Conservation (phyloP, 2,888 invertebrate species). For the Fissipunctia ypsillon region DNA sequence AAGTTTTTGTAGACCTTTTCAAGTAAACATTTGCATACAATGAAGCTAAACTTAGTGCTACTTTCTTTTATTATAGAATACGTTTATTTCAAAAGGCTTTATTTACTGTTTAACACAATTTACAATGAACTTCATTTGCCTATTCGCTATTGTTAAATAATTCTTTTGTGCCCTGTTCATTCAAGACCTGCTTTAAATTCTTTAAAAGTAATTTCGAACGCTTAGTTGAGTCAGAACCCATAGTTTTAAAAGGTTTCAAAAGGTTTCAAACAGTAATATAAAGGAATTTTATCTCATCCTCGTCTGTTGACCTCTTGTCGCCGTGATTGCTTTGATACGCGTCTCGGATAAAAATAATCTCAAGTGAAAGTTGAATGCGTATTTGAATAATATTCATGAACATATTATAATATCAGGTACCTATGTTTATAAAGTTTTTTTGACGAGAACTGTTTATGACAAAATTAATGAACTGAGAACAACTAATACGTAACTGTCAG, state of each 20-base stretch:
- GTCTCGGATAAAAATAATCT: constrained; percentile 67
- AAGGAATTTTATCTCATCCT: constrained; percentile 64
- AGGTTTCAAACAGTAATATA: no score
- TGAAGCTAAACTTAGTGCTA: constrained; percentile 18
- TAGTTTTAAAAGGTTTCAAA: constrained; percentile 48
- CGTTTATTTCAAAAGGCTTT: constrained; percentile 23
- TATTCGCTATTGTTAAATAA: constrained; percentile 52
- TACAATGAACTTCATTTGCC: constrained; percentile 41
- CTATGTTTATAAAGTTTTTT: constrained; percentile 23
- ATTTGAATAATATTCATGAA: constrained; percentile 50
- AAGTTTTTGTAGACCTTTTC: constrained; percentile 41
- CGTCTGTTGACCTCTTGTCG: constrained; percentile 70
- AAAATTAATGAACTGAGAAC: constrained; percentile 17
- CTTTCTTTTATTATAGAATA: constrained; percentile 23
- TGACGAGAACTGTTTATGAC: constrained; percentile 4
- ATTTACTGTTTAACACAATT: constrained; percentile 36
- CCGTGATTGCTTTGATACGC: constrained; percentile 60
- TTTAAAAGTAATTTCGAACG: constrained; percentile 45
- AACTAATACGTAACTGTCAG: constrained; percentile 39
- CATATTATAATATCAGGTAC: constrained; percentile 15
- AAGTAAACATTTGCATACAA: constrained; percentile 57
- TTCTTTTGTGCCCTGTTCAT: constrained; percentile 52
- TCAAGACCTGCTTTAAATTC: constrained; percentile 42
- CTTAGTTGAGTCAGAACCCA: constrained; percentile 26
- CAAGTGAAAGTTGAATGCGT: constrained; percentile 70